Evolutionary conservation across 2,113 vertebrate species (phyloP), one percentile per base, ranked within the genome.

Genomic region (Prinia subflava): DNA sequence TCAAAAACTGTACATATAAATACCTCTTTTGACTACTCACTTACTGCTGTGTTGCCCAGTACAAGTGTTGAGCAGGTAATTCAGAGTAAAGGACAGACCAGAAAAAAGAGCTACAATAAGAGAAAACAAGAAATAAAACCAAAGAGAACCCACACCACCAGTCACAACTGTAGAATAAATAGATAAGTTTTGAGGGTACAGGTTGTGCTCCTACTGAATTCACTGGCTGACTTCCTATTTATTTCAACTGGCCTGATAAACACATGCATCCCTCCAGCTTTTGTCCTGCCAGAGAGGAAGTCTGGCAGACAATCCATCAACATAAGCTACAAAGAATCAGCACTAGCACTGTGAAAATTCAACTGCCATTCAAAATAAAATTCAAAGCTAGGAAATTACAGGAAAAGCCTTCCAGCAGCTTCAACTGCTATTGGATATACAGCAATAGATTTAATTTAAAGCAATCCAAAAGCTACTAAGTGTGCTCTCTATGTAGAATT

Each of bases 251-350:
- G 65, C 41, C 83, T 68, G 53, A 87, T 76, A 89, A 87, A 85
- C 39, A 81, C 9, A 13, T 35, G 39, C 5, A 3, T 83, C 56
- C 50, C 70, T 84, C 77, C 68, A 79, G 62, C 67, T 56, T 55
- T 83, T 55, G 35, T 46, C 67, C 84, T 83, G 81, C 49, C 89
- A 92, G 73, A 65, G 8, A 91, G 44, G n/a, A 85, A 84, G 33
- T 67, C 44, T 94, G 93, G 91, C 93, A 95, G 89, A 91, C 57
- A 90, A 92, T 83, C 93, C 89, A 89, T 87, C 89, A 92, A 85
- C 50, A 69, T 33, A 65, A 82, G 87, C 63, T 73, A 89, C 70
- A 83, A 33, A 92, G 87, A 68, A 84, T 50, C 77, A 69, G 82
- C 55, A 35, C 31, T 11, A 71, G 49, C 11, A 6, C 62, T 73